phyloP scores from a whole-genome alignment of 2,797 vertebrate genomes.

The Enteromius trimaculatus region DNA sequence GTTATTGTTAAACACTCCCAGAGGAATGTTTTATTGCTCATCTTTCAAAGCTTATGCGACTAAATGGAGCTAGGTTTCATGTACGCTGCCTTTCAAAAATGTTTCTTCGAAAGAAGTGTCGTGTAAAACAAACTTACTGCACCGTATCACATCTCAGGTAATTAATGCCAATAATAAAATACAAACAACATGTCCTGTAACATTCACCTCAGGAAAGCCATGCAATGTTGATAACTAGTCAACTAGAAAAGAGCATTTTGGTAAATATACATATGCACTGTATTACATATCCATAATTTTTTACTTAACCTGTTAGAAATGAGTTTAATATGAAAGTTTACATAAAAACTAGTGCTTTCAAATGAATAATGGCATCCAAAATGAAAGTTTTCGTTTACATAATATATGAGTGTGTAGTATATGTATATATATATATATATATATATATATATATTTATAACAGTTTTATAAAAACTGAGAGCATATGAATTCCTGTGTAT shows the following conservation, averaged over 20 bases:
- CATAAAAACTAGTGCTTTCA: neutral
- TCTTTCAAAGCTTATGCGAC: neutral
- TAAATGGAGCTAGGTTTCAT: neutral
- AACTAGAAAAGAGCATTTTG: neutral
- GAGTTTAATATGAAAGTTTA: neutral
- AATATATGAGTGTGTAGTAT: no score
- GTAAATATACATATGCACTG: neutral
- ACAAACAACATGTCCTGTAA: neutral
- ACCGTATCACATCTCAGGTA: neutral
- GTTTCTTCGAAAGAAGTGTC: neutral
- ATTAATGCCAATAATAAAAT: neutral
- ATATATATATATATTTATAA: no score
- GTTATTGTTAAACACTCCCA: slow-evolving; percentile 3
- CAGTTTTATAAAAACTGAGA: no score
- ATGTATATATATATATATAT: no score
- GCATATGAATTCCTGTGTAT: no score
- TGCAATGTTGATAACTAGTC: neutral
- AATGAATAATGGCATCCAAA: no score
- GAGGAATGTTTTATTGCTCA: neutral
- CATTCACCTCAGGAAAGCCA: neutral
- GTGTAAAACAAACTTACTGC: neutral
- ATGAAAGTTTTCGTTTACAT: no score
- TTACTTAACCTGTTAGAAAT: no score
- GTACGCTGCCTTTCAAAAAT: neutral
- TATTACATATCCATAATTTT: neutral